phyloP scores from a whole-genome alignment of 1,140 invertebrate species.

The Meloidogyne exigua region DNA sequence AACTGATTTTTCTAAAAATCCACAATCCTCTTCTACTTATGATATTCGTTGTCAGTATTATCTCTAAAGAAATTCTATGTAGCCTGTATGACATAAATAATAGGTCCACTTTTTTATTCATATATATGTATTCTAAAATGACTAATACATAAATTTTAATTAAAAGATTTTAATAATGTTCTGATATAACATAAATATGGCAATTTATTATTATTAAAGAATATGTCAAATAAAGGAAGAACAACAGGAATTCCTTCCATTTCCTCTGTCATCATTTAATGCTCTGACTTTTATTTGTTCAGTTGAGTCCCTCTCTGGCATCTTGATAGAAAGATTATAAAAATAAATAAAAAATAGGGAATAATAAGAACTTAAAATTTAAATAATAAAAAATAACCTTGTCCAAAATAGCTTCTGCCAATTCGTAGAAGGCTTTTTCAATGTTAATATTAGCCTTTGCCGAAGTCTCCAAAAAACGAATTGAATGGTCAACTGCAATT shows the following conservation, averaged over 20 bases:
- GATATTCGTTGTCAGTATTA: no score
- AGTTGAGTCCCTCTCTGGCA: slow-evolving; percentile 26
- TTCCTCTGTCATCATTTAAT: slow-evolving; percentile 23
- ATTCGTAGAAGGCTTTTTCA: slow-evolving; percentile 90
- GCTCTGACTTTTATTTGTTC: slow-evolving; percentile 16
- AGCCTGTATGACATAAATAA: no score
- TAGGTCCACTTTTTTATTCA: no score
- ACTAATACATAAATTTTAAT: no score
- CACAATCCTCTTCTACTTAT: no score
- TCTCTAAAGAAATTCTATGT: no score
- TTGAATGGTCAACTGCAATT: slow-evolving; percentile 92
- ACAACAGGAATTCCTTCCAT: slow-evolving; percentile 1
- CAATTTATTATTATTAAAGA: neutral
- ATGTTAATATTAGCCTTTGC: slow-evolving; percentile 97
- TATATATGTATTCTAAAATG: no score
- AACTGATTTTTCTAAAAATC: no score
- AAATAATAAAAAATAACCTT: slow-evolving; percentile 68
- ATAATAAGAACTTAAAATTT: no score
- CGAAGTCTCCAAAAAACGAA: slow-evolving; percentile 97
- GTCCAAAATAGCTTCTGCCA: slow-evolving; percentile 91
- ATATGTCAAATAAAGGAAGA: slow-evolving; percentile 13
- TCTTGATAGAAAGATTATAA: slow-evolving; percentile 39
- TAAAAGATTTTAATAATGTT: no score
- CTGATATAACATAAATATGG: neutral
- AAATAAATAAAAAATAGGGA: slow-evolving; percentile 7